Conservation (phyloP, 2,113 vertebrate species). For the Sturnus vulgaris region DNA sequence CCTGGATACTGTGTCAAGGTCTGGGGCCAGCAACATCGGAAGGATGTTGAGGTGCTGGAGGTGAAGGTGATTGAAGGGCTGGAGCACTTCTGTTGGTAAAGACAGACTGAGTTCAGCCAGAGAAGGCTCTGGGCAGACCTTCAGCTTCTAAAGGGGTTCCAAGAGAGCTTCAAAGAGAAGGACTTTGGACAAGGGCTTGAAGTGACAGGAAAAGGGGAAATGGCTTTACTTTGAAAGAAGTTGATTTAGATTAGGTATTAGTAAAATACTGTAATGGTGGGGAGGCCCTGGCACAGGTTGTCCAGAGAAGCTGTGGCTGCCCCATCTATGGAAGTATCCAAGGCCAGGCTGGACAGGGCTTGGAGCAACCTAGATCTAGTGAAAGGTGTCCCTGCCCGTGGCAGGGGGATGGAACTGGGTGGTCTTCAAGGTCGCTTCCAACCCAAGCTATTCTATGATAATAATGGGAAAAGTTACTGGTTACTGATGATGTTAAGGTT, state of each 20-base stretch:
- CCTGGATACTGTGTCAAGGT: neutral
- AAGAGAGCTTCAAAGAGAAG: neutral
- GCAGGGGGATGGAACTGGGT: neutral
- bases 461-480: neutral
- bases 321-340: neutral
- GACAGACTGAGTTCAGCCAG: neutral
- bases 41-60: neutral
- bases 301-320: neutral
- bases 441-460: neutral
- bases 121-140: neutral
- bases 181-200: neutral
- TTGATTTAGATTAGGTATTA: neutral
- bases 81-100: neutral
- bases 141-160: neutral
- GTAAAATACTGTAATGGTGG: neutral
- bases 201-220: neutral
- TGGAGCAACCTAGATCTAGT: rapidly evolving
- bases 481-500: neutral
- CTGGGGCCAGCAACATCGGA: neutral
- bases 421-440: neutral
- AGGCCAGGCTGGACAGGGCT: neutral
- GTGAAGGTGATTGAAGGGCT: neutral
- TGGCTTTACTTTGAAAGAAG: neutral
- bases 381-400: neutral
- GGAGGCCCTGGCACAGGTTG: neutral